Base-by-base conservation (phyloP, 2,113 vertebrate genomes). In the Fregetta grallaria region DNA sequence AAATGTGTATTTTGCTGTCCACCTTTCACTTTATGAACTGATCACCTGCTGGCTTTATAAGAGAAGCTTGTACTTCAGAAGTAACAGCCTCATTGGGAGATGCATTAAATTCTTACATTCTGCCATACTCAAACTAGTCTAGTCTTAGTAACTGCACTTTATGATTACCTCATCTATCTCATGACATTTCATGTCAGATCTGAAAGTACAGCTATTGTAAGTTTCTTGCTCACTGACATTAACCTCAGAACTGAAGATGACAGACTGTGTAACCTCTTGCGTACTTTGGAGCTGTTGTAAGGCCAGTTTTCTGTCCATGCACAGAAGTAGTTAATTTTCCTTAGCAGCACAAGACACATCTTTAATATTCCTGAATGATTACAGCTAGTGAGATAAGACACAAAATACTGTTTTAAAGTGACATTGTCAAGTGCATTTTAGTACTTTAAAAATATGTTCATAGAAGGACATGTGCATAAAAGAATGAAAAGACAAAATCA, bases 151-250 rank as follows among this genome's bases (percentile, higher is more conserved):
- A 76, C 86, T 86, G 94, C 77, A 36, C 91, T 95, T 94, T 62
- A 72, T 92, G 95, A 95, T 96, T 94, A 87, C 92, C 80, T 95
- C 95, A 91, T 92, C 96, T 95, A 66, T 91, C 86, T 97, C 88
- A 85, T 89, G 97, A 95, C 94, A 96, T 81, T 92, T 92, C 65
- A 32, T 94, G 94, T 94, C 97, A 96, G 66, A 70, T 94, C 73
- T 89, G 94, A 89, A 94, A 95, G 96, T 50, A 82, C 77, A 87
- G 92, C 92, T 87, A 76, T 86, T 92, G 77, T 71, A 71, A 75
- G 47, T 81, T 95, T 50, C 80, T 91, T 85, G 86, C 80, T 92
- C 18, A 1, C 80, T 92, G 90, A 71, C 91, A 94, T 95, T 95
- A 97, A 91, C 88, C 95, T 94, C 77, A 68, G 92, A 78, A 61